phyloP scores from a whole-genome alignment of 2,113 vertebrate species.

The Elephas maximus region DNA sequence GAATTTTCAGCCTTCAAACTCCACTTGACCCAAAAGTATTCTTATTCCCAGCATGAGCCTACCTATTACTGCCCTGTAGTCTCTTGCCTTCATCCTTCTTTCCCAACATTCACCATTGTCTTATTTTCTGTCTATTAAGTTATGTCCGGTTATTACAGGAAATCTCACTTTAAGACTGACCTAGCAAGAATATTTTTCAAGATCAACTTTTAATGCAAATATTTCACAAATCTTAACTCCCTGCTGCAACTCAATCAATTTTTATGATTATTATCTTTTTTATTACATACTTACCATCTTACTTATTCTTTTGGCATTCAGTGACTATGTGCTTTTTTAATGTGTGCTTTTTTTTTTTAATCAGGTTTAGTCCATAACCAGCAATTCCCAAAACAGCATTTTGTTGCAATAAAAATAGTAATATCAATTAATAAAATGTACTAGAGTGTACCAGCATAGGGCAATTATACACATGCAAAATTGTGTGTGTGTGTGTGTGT shows the following conservation, averaged over 20 bases:
- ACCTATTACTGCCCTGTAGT: background rate
- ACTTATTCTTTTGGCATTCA: background rate
- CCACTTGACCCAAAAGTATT: background rate
- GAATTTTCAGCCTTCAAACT: background rate
- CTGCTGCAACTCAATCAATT: background rate
- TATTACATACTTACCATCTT: background rate
- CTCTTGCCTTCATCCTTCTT: background rate
- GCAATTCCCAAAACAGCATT: background rate
- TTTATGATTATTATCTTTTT: conserved; percentile 12
- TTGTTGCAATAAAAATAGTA: conserved; percentile 17
- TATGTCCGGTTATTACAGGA: background rate
- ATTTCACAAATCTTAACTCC: background rate
- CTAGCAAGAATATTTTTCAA: background rate
- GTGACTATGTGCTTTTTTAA: background rate
- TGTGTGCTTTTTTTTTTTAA: no score
- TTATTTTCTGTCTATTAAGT: background rate
- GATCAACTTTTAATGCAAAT: conserved; percentile 23
- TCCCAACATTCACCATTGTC: background rate
- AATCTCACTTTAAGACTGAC: background rate
- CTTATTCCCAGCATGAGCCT: background rate
- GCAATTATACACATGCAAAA: conserved; percentile 3
- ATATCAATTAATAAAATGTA: background rate
- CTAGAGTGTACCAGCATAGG: background rate
- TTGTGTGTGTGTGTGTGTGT: background rate
- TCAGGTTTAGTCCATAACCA: background rate